phyloP scores from a whole-genome alignment of 2,888 invertebrate species.

The Auanema freiburgensis region DNA sequence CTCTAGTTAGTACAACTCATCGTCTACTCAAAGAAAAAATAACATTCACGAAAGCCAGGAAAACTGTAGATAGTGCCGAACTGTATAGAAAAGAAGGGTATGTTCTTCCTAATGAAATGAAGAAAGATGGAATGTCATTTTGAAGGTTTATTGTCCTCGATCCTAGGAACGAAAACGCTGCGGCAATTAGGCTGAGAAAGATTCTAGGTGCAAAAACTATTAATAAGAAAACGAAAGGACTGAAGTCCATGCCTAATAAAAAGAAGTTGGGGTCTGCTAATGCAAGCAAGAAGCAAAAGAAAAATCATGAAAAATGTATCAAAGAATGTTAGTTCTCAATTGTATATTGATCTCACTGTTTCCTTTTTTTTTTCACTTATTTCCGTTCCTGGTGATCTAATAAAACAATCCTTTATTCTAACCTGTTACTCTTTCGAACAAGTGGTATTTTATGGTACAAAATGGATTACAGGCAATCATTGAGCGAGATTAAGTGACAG shows the following conservation, averaged over 20 bases:
- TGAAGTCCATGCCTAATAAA: neutral
- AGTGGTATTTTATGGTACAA: too few relatives aligned
- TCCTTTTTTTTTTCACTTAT: too few relatives aligned
- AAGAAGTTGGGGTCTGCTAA: neutral
- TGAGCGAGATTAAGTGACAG: too few relatives aligned
- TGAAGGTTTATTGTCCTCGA: neutral
- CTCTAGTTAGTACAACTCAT: constrained; percentile 17
- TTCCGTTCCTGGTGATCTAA: too few relatives aligned
- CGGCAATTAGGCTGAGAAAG: neutral
- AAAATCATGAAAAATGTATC: too few relatives aligned
- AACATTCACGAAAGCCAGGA: constrained; percentile 11
- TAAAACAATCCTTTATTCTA: too few relatives aligned
- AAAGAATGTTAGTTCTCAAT: too few relatives aligned
- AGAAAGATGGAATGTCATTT: too few relatives aligned
- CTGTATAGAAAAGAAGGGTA: constrained; percentile 18
- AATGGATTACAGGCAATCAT: too few relatives aligned
- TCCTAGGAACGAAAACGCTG: neutral
- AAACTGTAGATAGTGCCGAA: constrained; percentile 4
- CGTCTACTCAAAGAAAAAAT: constrained; percentile 16
- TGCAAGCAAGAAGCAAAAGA: neutral
- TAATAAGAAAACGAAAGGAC: neutral
- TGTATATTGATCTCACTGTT: too few relatives aligned
- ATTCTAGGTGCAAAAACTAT: neutral
- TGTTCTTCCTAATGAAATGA: too few relatives aligned
- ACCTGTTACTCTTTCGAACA: too few relatives aligned